phyloP scores from a whole-genome alignment of 2,113 vertebrate species.

The Theristicus caerulescens region DNA sequence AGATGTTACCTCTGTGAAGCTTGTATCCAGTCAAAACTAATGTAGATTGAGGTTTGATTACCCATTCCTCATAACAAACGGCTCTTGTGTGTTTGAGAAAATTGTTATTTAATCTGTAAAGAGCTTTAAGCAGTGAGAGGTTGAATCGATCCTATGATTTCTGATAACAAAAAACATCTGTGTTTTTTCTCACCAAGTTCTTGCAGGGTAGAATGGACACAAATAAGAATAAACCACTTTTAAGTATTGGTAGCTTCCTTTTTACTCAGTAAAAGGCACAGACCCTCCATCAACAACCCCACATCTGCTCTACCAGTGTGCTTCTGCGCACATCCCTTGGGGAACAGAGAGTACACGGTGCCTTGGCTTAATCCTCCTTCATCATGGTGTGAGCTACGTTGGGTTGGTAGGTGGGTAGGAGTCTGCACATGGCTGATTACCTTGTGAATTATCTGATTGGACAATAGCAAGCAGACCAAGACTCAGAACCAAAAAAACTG shows the following conservation, averaged over 20 bases:
- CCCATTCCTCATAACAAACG: not conserved
- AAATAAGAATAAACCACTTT: not conserved
- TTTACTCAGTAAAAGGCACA: not conserved
- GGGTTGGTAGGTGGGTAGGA: not conserved
- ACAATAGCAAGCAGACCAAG: not conserved
- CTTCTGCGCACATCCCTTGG: not conserved
- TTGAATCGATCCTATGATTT: not conserved
- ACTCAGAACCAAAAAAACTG: not conserved
- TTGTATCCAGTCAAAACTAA: not conserved
- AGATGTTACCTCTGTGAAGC: not conserved
- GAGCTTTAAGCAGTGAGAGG: not conserved
- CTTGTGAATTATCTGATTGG: not conserved
- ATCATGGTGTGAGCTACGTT: rapidly evolving
- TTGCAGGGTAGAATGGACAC: not conserved
- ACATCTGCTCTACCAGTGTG: not conserved
- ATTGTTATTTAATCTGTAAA: not conserved
- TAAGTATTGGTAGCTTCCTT: not conserved
- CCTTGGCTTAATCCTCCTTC: not conserved
- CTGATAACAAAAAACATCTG: not conserved
- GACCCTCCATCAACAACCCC: not conserved
- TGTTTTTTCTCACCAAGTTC: not conserved
- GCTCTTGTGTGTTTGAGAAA: not conserved
- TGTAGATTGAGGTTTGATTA: not conserved
- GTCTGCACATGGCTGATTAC: not conserved
- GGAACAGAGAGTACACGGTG: not conserved